Conservation (phyloP, 1,140 invertebrate species). For the Magallana gigas region DNA sequence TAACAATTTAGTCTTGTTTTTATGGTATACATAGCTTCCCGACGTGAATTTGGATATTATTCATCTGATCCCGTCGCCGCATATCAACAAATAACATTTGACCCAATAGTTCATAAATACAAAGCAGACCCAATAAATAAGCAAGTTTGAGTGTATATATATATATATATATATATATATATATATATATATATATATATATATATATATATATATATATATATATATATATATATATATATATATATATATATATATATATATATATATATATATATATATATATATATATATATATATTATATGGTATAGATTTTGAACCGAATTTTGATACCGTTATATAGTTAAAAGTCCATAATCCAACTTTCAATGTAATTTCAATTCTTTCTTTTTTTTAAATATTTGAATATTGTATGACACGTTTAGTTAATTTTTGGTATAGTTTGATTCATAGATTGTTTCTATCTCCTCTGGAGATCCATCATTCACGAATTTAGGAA, state of each 20-base stretch:
- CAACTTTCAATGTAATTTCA: too few species aligned
- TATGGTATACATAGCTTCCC: neutral
- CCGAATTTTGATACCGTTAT: too few species aligned
- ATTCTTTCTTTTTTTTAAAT: too few species aligned
- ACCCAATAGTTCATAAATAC: conserved; percentile 12
- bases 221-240: conserved; percentile 18
- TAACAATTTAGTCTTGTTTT: neutral
- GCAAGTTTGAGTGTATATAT: conserved; percentile 5
- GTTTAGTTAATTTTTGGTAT: too few species aligned
- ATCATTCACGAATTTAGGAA: too few species aligned
- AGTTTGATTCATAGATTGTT: too few species aligned
- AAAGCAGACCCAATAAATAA: conserved; percentile 11
- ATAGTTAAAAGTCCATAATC: too few species aligned
- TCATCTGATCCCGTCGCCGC: neutral
- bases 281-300: too few species aligned
- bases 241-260: neutral
- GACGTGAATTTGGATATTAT: neutral
- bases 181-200: conserved; percentile 20
- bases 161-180: conserved; percentile 18
- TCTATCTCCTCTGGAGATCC: too few species aligned
- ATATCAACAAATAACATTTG: neutral
- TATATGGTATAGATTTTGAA: too few species aligned
- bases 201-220: conserved; percentile 18
- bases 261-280: too few species aligned
- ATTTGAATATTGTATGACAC: too few species aligned